phyloP scores from a whole-genome alignment of 2,797 vertebrate species.

The Micromesistius poutassou region DNA sequence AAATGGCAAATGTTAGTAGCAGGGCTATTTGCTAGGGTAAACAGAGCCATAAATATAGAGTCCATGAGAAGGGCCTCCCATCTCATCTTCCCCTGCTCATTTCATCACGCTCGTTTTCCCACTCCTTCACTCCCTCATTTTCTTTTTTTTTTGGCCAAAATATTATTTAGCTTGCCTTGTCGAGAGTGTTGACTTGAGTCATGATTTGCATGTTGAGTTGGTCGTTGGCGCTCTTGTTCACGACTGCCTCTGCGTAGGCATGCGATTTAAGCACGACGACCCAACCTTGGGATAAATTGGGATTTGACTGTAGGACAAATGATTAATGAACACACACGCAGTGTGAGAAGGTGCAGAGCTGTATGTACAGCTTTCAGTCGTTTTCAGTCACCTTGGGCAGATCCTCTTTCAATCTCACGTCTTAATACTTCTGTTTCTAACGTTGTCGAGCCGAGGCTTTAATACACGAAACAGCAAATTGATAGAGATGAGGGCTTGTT shows the following conservation, averaged over 20 bases:
- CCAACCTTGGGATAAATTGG: slow-evolving; percentile 3
- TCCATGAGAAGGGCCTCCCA: slow-evolving; percentile 40
- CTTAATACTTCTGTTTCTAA: background rate
- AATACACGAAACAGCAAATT: too few species aligned
- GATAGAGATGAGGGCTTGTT: background rate
- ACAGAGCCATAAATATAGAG: slow-evolving; percentile 47
- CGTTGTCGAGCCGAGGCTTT: background rate
- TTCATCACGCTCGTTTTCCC: slow-evolving; percentile 32
- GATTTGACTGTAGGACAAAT: background rate
- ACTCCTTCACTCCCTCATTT: slow-evolving; percentile 2
- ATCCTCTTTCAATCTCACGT: background rate
- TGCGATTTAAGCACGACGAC: background rate
- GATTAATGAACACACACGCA: background rate
- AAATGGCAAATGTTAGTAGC: slow-evolving; percentile 32
- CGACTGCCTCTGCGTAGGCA: background rate
- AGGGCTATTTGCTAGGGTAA: slow-evolving; percentile 50
- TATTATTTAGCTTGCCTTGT: slow-evolving; percentile 38
- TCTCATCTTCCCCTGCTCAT: slow-evolving; percentile 22
- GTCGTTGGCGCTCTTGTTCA: background rate
- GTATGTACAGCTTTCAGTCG: background rate
- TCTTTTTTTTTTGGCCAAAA: background rate
- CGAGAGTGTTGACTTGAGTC: slow-evolving; percentile 7
- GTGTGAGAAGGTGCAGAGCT: background rate
- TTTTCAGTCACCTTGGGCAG: background rate
- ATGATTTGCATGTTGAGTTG: slow-evolving; percentile 9